Conservation (phyloP, 2,888 invertebrate species). For the Beris chalybata region DNA sequence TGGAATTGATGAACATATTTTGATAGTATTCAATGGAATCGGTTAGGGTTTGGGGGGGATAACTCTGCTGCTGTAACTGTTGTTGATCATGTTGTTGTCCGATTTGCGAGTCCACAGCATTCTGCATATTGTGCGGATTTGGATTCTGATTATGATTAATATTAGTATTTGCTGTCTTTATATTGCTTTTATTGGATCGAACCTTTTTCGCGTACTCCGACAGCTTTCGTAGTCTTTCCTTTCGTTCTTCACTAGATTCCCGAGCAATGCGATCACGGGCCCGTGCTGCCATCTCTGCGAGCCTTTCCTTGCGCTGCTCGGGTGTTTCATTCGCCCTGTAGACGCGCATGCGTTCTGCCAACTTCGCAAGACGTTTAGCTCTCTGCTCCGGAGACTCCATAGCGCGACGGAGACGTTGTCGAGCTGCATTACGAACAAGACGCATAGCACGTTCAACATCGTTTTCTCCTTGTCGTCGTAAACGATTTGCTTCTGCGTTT, state of each 20-base stretch:
- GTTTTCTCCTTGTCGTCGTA: slow-evolving; percentile 54
- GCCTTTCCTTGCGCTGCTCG: slow-evolving; percentile 53
- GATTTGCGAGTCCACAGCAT: slow-evolving; percentile 43
- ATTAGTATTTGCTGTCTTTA: slow-evolving; percentile 47
- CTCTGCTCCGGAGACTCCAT: slow-evolving; percentile 56
- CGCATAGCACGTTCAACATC: slow-evolving; percentile 55
- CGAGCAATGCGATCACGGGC: slow-evolving; percentile 54
- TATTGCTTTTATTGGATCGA: slow-evolving; percentile 56
- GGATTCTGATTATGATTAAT: slow-evolving; percentile 43
- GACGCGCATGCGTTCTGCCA: slow-evolving; percentile 55
- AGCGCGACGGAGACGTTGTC: slow-evolving; percentile 54
- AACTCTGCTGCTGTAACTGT: slow-evolving; percentile 23
- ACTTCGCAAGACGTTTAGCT: slow-evolving; percentile 49
- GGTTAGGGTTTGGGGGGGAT: slow-evolving; percentile 37
- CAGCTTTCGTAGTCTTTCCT: slow-evolving; percentile 56
- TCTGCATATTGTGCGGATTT: slow-evolving; percentile 39
- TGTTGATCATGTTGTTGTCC: slow-evolving; percentile 39
- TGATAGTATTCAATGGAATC: slow-evolving; percentile 55
- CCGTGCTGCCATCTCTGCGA: slow-evolving; percentile 54
- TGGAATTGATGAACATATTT: slow-evolving; percentile 40
- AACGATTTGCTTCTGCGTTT: slow-evolving; percentile 55
- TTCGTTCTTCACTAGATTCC: slow-evolving; percentile 53
- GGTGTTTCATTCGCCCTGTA: slow-evolving; percentile 54
- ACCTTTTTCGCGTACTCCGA: slow-evolving; percentile 57
- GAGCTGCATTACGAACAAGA: slow-evolving; percentile 54